A percentile compares a stretch with the other conserved stretches of the same genome.
Conservation (phyloP, 1,140 invertebrate species). For the Drosophila mayri region DNA sequence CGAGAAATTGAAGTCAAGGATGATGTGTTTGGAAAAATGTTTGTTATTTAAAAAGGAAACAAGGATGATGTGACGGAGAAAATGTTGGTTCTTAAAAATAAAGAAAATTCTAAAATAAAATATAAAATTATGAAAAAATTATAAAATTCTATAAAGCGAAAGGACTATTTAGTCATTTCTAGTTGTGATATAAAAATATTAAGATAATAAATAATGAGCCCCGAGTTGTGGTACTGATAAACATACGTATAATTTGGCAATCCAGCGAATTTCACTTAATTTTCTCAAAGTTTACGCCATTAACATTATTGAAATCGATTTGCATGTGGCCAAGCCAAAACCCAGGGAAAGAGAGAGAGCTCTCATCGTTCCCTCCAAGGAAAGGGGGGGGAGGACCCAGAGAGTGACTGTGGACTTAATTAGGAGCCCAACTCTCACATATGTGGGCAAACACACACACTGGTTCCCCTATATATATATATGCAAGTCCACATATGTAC, state of each 20-base stretch:
- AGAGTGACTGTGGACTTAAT: conserved; percentile 45
- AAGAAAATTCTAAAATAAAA: too few relatives aligned
- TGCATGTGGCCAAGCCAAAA: conserved; percentile 19
- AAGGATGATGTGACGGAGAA: background rate
- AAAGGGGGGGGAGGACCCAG: background rate
- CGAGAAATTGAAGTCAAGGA: background rate
- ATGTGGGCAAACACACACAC: background rate
- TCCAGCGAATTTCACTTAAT: conserved; percentile 68
- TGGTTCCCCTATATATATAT: background rate
- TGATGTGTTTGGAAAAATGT: background rate
- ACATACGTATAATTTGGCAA: conserved; percentile 40
- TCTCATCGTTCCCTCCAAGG: background rate
- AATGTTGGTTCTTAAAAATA: background rate
- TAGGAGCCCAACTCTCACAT: conserved; percentile 45
- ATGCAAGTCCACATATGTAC: background rate
- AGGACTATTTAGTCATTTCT: background rate
- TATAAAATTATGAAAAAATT: too few relatives aligned
- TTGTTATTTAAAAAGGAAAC: too few relatives aligned
- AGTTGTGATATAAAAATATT: background rate
- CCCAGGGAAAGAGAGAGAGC: conserved; percentile 1
- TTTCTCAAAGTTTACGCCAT: conserved; percentile 63
- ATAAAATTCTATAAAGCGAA: too few relatives aligned
- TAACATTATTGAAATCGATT: conserved; percentile 80
- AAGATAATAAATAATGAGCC: background rate
- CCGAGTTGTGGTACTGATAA: background rate